phyloP scores from a whole-genome alignment of 2,888 invertebrate species.

The Drosophila anceps region DNA sequence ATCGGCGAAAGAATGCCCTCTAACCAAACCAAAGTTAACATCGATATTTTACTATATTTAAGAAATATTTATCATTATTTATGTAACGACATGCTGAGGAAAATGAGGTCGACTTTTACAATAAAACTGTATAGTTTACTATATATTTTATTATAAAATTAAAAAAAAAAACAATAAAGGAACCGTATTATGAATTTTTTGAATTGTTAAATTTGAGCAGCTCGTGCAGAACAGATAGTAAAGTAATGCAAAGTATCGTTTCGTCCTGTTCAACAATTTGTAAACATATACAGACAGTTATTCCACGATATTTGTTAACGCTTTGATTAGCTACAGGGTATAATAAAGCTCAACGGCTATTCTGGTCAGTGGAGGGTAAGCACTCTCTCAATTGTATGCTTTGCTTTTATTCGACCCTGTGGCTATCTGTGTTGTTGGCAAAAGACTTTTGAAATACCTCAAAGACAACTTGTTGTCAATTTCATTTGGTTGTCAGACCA shows the following conservation, averaged over 20 bases:
- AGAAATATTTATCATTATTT: not conserved
- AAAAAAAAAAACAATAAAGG: not conserved
- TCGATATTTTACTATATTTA: not conserved
- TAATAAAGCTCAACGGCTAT: slow-evolving; percentile 10
- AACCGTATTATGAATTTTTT: no score
- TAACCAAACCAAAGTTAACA: not conserved
- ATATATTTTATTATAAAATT: no score
- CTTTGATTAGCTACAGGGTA: not conserved
- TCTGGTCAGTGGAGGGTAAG: slow-evolving; percentile 10
- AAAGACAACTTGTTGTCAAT: slow-evolving; percentile 60
- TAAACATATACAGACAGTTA: no score
- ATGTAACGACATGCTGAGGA: no score
- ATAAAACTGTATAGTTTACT: no score
- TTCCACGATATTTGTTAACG: not conserved
- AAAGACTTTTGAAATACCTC: slow-evolving; percentile 20
- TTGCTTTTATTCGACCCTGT: slow-evolving; percentile 31
- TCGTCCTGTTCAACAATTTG: not conserved
- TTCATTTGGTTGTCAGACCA: slow-evolving; percentile 60
- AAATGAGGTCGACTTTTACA: no score
- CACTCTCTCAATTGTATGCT: slow-evolving; percentile 3
- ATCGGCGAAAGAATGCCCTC: not conserved
- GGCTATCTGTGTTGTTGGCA: slow-evolving; percentile 39
- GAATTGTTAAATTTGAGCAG: not conserved
- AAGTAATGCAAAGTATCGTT: not conserved
- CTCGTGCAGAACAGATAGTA: no score